Evolutionary conservation across 2,888 invertebrate genomes (phyloP), one percentile per base, ranked within the genome.

Genomic region (Napeogenes sylphis): DNA sequence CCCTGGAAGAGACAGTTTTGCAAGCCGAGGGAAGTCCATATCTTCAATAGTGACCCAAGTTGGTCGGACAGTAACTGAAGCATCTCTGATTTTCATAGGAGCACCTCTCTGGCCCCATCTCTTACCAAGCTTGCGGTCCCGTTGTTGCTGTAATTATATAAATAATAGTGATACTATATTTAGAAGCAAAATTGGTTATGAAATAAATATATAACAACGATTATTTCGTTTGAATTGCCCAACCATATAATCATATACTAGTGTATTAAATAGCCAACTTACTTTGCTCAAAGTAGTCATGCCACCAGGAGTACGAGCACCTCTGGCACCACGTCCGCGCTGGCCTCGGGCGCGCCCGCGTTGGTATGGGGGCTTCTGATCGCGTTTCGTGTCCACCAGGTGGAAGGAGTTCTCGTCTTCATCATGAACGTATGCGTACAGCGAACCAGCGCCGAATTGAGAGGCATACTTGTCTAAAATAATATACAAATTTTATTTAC

Each of bases 341-440:
- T 95, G 93, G 3, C 96, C 95, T 1, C 97, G 94, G 85, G 96
- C 97, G 14, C 98, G 94, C 5, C 97, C 97, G 13, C 98, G 93
- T 82, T 98, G 98, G 85, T 98, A 98, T 13, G 97, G 95, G 3
- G 97, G 97, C 78, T 97, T 97, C 76, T 96, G 96, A 2, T 96
- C 93, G 45, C 97, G 93, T 0, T 98, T 95, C 0, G 97, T 98
- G 79, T 99, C 99, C 72, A 99, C 99, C 89, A 99, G 91, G 84
- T 99, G 99, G 93, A 99, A 99, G 58, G 97, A 96, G 71, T 97
- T 96, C 84, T 99, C 99, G 81, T 99, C 99, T 82, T 99, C 99
- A 75, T 99, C 99, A 76, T 99, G 99, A 82, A 97, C 98, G 84
- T 99, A 99, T 0, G 99, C 97, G 86, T 99, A 99, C 75, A 99